phyloP scores from a whole-genome alignment of 2,888 invertebrate genomes.

The Pristionchus maxplancki region DNA sequence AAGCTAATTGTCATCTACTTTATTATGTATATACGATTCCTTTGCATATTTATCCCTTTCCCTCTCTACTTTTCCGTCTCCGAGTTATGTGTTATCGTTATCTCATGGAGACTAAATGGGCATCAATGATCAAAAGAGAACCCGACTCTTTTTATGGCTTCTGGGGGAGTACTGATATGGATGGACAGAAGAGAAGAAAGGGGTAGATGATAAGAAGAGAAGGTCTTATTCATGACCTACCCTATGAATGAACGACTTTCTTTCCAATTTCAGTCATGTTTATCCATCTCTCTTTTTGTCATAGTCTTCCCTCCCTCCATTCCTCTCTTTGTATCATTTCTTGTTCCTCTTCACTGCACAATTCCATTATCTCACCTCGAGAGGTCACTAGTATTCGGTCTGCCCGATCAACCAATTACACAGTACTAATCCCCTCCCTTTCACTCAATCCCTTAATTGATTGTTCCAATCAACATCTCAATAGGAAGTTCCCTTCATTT shows the following conservation, averaged over 20 bases:
- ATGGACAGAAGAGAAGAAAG: background rate
- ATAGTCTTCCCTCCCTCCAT: slow-evolving; percentile 5
- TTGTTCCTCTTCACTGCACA: slow-evolving; percentile 34
- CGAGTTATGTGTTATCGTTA: slow-evolving; percentile 38
- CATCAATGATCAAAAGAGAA: slow-evolving; percentile 42
- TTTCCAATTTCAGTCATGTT: slow-evolving; percentile 26
- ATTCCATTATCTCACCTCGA: slow-evolving; percentile 47
- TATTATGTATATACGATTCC: background rate
- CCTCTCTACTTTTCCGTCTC: background rate
- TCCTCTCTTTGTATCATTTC: slow-evolving; percentile 30
- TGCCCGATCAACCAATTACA: background rate
- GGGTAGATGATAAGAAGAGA: background rate
- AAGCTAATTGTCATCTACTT: background rate
- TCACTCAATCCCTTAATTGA: slow-evolving; percentile 44
- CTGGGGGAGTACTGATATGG: slow-evolving; percentile 14
- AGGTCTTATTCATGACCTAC: background rate
- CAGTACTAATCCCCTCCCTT: slow-evolving; percentile 21
- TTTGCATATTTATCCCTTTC: background rate
- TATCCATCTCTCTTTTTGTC: slow-evolving; percentile 35
- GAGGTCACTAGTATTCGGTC: slow-evolving; percentile 20
- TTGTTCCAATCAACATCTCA: slow-evolving; percentile 27
- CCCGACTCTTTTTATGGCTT: slow-evolving; percentile 45
- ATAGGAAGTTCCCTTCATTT: slow-evolving; percentile 31
- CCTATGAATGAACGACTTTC: background rate
- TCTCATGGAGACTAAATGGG: slow-evolving; percentile 32